Conservation (phyloP, 2,113 vertebrate genomes). For the Pituophis catenifer region DNA sequence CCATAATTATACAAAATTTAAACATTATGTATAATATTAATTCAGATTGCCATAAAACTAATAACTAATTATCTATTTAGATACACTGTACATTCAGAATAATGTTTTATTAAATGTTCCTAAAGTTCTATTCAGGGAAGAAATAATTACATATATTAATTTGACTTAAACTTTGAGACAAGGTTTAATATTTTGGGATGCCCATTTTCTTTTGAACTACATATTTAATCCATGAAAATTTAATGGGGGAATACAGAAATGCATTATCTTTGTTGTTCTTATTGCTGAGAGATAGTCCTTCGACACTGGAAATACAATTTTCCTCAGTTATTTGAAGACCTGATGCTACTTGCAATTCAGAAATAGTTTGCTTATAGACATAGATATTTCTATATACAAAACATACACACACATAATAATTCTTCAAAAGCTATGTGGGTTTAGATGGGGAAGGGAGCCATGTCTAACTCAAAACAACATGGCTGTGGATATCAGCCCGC, state of each 20-base stretch:
- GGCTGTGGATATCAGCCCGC: neutral
- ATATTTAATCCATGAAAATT: neutral
- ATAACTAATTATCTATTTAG: neutral
- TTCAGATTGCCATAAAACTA: neutral
- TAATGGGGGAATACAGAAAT: neutral
- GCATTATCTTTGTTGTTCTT: neutral
- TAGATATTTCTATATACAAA: neutral
- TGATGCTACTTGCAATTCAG: neutral
- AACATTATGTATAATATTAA: neutral
- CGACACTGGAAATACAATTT: neutral
- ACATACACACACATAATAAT: neutral
- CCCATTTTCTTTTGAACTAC: neutral
- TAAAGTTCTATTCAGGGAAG: neutral
- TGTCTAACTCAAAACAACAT: neutral
- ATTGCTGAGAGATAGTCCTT: neutral
- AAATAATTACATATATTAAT: neutral
- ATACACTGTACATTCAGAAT: neutral
- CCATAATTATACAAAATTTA: neutral
- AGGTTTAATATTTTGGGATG: neutral
- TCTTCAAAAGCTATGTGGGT: neutral
- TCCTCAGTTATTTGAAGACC: neutral
- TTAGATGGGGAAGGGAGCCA: neutral
- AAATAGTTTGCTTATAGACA: neutral
- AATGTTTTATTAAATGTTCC: neutral
- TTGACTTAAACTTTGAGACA: neutral